Percentiles rank a stretch among this genome's conserved stretches.
These are phyloP conservation scores for Drosophila albomicans DNA, from an alignment of 1,140 invertebrate species.

Conservation along the genomic window DNA sequence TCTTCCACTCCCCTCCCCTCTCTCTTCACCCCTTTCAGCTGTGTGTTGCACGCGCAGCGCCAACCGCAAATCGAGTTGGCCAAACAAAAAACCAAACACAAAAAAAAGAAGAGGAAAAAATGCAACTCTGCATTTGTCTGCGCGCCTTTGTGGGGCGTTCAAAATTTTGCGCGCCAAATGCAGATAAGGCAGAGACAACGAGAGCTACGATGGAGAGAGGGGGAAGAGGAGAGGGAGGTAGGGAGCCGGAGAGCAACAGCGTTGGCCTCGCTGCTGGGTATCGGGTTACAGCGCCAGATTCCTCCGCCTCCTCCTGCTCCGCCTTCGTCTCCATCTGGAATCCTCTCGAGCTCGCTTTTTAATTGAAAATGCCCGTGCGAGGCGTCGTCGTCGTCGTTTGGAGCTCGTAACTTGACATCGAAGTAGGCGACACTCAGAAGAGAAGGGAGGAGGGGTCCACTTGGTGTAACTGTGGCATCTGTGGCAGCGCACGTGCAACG, in stretches of 20 bases:
- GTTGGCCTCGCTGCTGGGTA: conserved; percentile 40
- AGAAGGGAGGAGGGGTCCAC: background rate
- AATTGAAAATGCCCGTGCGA: conserved; percentile 64
- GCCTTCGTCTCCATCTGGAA: background rate
- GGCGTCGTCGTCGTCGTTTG: conserved; percentile 36
- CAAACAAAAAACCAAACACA: background rate
- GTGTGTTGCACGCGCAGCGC: too few relatives aligned
- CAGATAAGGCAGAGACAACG: conserved; percentile 48
- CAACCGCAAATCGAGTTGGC: conserved; percentile 11
- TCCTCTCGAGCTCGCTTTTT: conserved; percentile 29
- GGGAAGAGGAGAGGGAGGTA: background rate
- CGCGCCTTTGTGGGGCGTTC: conserved; percentile 53
- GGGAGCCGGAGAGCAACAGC: background rate
- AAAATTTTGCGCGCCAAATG: conserved; percentile 69
- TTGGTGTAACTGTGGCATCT: conserved; percentile 14
- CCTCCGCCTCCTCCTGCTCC: background rate
- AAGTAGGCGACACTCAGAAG: conserved; percentile 44
- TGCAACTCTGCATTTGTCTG: conserved; percentile 77
- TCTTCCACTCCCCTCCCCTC: background rate
- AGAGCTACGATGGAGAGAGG: background rate
- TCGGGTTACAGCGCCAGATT: conserved; percentile 67
- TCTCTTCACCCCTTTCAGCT: background rate
- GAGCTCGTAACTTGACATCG: conserved; percentile 71
- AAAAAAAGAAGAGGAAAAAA: conserved; percentile 27
- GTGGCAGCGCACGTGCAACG: conserved; percentile 69